A percentile compares a stretch with the other conserved stretches of the same genome.
Conservation (phyloP, 2,113 vertebrate species). For the Copsychus sechellarum region DNA sequence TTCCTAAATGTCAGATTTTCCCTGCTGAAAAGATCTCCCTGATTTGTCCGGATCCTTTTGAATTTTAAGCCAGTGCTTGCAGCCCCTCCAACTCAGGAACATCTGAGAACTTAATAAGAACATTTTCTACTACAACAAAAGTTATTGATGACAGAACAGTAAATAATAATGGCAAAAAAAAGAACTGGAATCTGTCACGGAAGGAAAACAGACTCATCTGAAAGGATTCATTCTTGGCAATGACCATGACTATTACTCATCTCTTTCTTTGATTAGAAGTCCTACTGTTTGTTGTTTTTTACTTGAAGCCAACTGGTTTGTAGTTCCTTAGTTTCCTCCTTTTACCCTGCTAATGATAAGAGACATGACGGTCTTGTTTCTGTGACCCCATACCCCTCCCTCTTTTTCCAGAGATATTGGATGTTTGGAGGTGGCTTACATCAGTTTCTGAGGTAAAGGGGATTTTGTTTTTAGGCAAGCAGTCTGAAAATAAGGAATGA, state of each 20-base stretch:
- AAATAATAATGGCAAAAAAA: neutral
- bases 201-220: slow-evolving; percentile 23
- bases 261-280: neutral
- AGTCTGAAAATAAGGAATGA: neutral
- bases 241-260: neutral
- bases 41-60: neutral
- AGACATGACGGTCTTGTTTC: neutral
- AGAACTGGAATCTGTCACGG: neutral
- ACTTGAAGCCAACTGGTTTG: neutral
- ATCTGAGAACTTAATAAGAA: neutral
- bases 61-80: neutral
- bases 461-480: neutral
- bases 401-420: neutral
- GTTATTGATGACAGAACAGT: neutral
- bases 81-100: neutral
- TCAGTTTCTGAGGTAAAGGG: neutral
- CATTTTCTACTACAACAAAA: neutral
- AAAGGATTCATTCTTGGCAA: slow-evolving; percentile 14
- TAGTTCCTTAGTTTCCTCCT: neutral
- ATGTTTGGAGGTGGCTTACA: neutral
- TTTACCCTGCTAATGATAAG: neutral
- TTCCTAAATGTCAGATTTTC: neutral
- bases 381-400: neutral
- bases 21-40: neutral
- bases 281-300: neutral